Conservation (phyloP, 2,113 vertebrate species). For the Sisor rabdophorus region DNA sequence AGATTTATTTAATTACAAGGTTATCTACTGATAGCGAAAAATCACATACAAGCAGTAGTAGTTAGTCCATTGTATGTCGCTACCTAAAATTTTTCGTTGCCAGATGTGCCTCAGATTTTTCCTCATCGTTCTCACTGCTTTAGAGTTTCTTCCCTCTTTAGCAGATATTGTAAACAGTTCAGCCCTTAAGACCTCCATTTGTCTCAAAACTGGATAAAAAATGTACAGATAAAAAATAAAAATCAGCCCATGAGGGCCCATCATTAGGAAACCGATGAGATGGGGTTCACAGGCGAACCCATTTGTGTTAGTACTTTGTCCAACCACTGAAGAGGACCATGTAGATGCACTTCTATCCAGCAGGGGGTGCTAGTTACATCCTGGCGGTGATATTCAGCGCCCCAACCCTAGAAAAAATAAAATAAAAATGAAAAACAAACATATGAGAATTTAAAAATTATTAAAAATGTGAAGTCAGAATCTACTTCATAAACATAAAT, state of each 20-base stretch:
- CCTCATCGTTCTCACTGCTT: conserved; percentile 51
- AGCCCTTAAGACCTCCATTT: conserved; percentile 67
- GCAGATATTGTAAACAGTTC: conserved; percentile 75
- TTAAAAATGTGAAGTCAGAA: not conserved
- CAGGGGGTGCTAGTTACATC: conserved; percentile 97
- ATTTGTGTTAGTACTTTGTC: conserved; percentile 99
- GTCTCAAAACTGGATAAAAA: conserved; percentile 59
- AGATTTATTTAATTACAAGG: conserved; percentile 61
- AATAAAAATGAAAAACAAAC: not conserved
- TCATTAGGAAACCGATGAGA: conserved; percentile 97
- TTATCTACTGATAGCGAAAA: conserved; percentile 52
- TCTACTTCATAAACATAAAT: not conserved
- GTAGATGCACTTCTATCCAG: conserved; percentile 98
- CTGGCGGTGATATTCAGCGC: conserved; percentile 93
- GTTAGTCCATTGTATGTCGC: conserved; percentile 59
- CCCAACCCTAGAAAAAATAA: conserved; percentile 81
- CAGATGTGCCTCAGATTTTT: conserved; percentile 48
- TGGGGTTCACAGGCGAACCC: conserved; percentile 95
- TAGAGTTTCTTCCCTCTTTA: conserved; percentile 58
- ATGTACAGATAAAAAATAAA: conserved; percentile 39
- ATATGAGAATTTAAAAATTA: not conserved
- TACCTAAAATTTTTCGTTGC: conserved; percentile 50
- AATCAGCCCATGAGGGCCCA: conserved; percentile 49
- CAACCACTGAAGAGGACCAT: conserved; percentile 96
- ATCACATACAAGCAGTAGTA: conserved; percentile 60